Percentiles rank a stretch among this genome's conserved stretches.
Conservation (phyloP, 2,797 vertebrate genomes). For the Petrocephalus sullivani region DNA sequence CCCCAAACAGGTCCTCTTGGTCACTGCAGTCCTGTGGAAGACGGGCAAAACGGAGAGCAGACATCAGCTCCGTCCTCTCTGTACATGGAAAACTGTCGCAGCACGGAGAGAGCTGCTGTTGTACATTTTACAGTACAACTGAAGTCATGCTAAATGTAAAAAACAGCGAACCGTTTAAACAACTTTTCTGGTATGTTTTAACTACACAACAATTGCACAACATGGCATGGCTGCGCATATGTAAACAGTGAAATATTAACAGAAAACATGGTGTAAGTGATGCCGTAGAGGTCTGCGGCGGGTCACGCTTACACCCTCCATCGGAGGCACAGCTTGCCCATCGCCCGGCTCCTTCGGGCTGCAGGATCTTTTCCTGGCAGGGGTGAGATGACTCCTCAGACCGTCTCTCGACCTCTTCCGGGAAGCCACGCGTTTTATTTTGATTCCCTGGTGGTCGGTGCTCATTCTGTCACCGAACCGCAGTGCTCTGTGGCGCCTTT, state of each 20-base stretch:
- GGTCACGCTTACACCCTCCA: neutral
- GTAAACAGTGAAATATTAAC: neutral
- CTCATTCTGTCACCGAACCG: slow-evolving; percentile 1
- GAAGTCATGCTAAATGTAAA: neutral
- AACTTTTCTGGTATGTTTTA: neutral
- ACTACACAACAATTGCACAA: neutral
- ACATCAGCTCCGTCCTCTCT: neutral
- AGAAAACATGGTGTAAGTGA: neutral
- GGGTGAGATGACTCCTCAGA: slow-evolving; percentile 41
- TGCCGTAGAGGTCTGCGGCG: neutral
- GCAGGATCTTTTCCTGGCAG: slow-evolving; percentile 39
- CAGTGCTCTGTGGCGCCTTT: neutral
- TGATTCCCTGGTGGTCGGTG: slow-evolving; percentile 28
- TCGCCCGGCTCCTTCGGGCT: neutral
- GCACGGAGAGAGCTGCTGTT: neutral
- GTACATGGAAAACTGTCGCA: neutral
- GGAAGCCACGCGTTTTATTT: slow-evolving; percentile 48
- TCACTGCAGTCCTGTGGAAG: slow-evolving; percentile 64
- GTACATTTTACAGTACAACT: neutral
- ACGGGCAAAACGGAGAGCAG: neutral
- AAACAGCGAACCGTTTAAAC: neutral
- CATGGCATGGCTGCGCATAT: neutral
- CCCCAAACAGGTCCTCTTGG: slow-evolving; percentile 81
- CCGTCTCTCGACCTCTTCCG: slow-evolving; percentile 54
- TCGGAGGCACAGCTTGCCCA: neutral